These are phyloP conservation scores for Dromaius novaehollandiae DNA, from an alignment of 2,113 vertebrate species.

Conservation along the genomic window DNA sequence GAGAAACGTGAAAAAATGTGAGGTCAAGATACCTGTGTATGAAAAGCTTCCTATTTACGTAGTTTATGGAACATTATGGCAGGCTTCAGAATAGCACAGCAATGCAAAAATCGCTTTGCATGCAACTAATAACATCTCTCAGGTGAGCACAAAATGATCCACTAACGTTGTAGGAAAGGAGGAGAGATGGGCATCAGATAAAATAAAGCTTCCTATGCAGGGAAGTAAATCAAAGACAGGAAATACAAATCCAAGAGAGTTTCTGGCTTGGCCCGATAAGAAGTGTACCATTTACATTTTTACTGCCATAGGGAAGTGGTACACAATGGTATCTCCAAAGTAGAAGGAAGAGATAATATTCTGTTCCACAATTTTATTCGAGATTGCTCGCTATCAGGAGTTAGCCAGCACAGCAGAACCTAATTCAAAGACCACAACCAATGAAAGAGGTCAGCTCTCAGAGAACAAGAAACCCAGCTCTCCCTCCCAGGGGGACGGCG, in stretches of 20 bases:
- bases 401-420: neutral
- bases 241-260: slow-evolving; percentile 27
- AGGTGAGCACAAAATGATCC: slow-evolving; percentile 6
- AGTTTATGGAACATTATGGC: slow-evolving; percentile 14
- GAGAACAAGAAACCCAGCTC: fast-evolving
- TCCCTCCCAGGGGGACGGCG: neutral
- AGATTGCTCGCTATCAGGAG: neutral
- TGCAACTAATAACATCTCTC: slow-evolving; percentile 34
- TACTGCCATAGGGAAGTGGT: slow-evolving; percentile 23
- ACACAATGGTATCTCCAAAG: slow-evolving; percentile 33
- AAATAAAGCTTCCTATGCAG: neutral
- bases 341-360: slow-evolving; percentile 47
- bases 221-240: slow-evolving; percentile 15
- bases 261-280: slow-evolving; percentile 13
- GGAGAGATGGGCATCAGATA: neutral
- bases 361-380: neutral
- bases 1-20: neutral
- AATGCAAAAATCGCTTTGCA: neutral
- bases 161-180: neutral
- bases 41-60: slow-evolving; percentile 6
- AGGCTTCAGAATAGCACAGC: slow-evolving; percentile 10
- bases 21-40: neutral
- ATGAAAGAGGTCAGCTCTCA: neutral
- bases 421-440: neutral
- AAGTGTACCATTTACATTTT: slow-evolving; percentile 32